These are phyloP conservation scores for Brenthis daphne DNA, from an alignment of 2,888 invertebrate species.

Conservation along the genomic window DNA sequence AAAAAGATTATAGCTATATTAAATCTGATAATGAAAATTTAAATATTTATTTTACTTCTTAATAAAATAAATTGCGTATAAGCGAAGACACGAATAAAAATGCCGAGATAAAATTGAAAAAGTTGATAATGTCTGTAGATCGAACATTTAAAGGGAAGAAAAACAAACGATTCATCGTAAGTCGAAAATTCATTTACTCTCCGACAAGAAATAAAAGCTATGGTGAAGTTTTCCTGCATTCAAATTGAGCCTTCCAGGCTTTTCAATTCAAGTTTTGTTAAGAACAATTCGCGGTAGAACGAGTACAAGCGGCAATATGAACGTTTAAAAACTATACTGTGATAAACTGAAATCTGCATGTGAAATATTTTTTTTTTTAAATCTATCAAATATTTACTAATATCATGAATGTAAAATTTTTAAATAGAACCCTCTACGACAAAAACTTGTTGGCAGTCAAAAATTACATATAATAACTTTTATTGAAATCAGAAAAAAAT, in stretches of 20 bases:
- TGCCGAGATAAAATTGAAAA: constrained; percentile 5
- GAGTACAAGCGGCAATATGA: constrained; percentile 30
- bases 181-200: constrained; percentile 72
- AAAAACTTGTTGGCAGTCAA: too few species aligned
- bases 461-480: too few species aligned
- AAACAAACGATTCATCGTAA: constrained; percentile 55
- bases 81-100: constrained; percentile 5
- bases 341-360: not conserved
- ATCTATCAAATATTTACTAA: too few species aligned
- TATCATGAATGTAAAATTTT: too few species aligned
- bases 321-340: constrained; percentile 1
- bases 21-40: too few species aligned
- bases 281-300: constrained; percentile 61
- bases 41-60: too few species aligned
- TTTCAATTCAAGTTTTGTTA: constrained; percentile 73
- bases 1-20: too few species aligned
- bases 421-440: too few species aligned
- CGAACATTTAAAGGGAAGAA: constrained; percentile 29
- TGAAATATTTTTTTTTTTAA: too few species aligned
- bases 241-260: constrained; percentile 70
- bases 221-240: constrained; percentile 73
- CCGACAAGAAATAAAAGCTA: constrained; percentile 71
- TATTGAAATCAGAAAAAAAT: too few species aligned
- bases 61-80: not conserved
- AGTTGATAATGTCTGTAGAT: constrained; percentile 19